phyloP scores from a whole-genome alignment of 2,888 invertebrate genomes.

The Eutolmus rufibarbis region DNA sequence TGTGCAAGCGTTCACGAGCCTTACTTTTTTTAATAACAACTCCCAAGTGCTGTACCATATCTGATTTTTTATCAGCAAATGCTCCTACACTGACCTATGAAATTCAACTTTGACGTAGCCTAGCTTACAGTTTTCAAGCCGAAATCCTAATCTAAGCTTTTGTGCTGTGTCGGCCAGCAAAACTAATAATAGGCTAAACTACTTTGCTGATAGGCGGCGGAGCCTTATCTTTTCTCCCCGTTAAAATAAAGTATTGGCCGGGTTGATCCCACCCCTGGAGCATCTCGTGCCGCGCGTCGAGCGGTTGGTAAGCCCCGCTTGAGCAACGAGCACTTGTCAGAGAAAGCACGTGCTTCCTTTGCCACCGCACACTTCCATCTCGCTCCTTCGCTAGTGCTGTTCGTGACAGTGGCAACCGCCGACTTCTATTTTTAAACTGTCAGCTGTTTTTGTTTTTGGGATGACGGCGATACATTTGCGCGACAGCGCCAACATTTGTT shows the following conservation, averaged over 20 bases:
- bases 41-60: too few species aligned
- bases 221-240: not conserved
- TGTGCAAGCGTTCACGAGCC: too few species aligned
- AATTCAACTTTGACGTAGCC: not conserved
- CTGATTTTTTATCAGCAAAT: too few species aligned
- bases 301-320: not conserved
- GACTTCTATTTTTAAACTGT: slow-evolving; percentile 27
- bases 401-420: not conserved
- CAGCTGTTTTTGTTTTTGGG: slow-evolving; percentile 39
- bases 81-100: too few species aligned
- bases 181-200: not conserved
- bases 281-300: not conserved
- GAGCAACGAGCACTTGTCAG: not conserved
- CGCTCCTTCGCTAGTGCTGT: not conserved
- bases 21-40: too few species aligned
- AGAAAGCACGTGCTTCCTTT: not conserved
- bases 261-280: not conserved
- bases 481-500: not conserved
- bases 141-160: not conserved
- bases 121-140: not conserved
- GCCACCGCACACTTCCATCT: not conserved
- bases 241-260: not conserved
- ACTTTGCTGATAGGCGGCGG: not conserved
- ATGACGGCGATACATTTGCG: slow-evolving; percentile 30
- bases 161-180: not conserved